phyloP scores from a whole-genome alignment of 2,888 invertebrate genomes.

The Tetanocera ferruginea region DNA sequence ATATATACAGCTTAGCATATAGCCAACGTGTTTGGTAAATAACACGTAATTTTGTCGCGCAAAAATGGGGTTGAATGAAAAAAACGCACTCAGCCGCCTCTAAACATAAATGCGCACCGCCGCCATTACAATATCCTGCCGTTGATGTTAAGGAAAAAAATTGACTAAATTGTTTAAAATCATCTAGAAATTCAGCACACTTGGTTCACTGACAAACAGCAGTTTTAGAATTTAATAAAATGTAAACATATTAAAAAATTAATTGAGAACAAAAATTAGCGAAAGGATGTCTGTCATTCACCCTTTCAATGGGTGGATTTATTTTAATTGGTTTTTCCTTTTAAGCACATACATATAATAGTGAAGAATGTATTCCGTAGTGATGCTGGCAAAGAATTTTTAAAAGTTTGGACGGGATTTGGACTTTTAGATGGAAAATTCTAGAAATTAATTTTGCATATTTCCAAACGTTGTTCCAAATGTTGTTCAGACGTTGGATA shows the following conservation, averaged over 20 bases:
- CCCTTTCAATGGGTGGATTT: too few relatives aligned
- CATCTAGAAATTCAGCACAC: neutral
- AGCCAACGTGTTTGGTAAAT: constrained; percentile 65
- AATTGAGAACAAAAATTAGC: neutral
- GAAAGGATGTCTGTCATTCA: neutral
- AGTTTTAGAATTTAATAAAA: constrained; percentile 28
- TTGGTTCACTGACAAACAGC: neutral
- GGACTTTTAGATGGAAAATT: too few relatives aligned
- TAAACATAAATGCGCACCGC: constrained; percentile 13
- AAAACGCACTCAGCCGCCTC: constrained; percentile 1
- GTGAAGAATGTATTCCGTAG: too few relatives aligned
- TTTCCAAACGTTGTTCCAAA: too few relatives aligned
- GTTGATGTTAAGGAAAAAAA: neutral
- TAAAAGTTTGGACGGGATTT: too few relatives aligned
- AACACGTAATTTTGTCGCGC: constrained; percentile 67
- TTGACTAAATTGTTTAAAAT: too few relatives aligned
- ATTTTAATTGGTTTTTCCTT: too few relatives aligned
- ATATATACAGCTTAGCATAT: constrained; percentile 10
- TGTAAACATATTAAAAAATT: constrained; percentile 26
- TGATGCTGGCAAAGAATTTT: too few relatives aligned
- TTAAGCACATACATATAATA: too few relatives aligned
- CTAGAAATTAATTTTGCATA: too few relatives aligned
- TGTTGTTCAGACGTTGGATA: too few relatives aligned
- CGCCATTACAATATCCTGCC: constrained; percentile 49
- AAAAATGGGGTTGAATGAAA: constrained; percentile 49